Evolutionary conservation across 2,888 invertebrate species (phyloP), one percentile per base, ranked within the genome.

Genomic region (Trichogramma evanescens): DNA sequence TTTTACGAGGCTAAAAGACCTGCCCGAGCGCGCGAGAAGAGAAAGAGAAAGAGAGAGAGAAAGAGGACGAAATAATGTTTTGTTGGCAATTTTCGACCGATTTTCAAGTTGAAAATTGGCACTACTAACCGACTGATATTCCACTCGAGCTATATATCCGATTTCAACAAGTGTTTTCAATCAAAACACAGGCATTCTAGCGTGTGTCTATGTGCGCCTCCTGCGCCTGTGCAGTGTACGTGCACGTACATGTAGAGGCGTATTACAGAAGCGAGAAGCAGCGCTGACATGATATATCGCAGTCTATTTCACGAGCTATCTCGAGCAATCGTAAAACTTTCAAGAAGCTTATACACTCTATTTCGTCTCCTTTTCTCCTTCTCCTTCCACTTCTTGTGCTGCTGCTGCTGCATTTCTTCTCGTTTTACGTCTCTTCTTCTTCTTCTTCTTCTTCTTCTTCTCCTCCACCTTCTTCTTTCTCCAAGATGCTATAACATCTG

Each of bases 151-250:
- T 26, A 26, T 26, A 26, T 54, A 48, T 59, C 42, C 49, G 40
- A 41, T 52, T 62, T 53, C 62, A 62, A 62, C 62, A 62, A 62
- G 62, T 62, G 62, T 62, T 62, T 62, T 59, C 59, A 59, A 59
- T 56, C 62, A 56, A 58, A 59, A 58, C 56, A 62, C 44, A 46
- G 42, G 41, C 41, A 43, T 51, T 51, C 39, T 38, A n/a, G 10
- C 58, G 55, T 26, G 26, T 26, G 26, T 26, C 26, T 26, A 26
- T 26, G 26, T 26, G 26, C 26, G 2, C 26, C 26, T 26, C 26
- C 26, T 26, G 26, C 26, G 26, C 26, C 26, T 26, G 1, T 26
- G 26, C 26, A 26, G 2, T 26, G 26, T 26, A 26, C 26, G 26
- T 26, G 26, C 26, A 26, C 26, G 26, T 26, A 26, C 26, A 26